These are phyloP conservation scores for Bruchidius siliquastri DNA, from an alignment of 2,888 invertebrate species.

Conservation along the genomic window DNA sequence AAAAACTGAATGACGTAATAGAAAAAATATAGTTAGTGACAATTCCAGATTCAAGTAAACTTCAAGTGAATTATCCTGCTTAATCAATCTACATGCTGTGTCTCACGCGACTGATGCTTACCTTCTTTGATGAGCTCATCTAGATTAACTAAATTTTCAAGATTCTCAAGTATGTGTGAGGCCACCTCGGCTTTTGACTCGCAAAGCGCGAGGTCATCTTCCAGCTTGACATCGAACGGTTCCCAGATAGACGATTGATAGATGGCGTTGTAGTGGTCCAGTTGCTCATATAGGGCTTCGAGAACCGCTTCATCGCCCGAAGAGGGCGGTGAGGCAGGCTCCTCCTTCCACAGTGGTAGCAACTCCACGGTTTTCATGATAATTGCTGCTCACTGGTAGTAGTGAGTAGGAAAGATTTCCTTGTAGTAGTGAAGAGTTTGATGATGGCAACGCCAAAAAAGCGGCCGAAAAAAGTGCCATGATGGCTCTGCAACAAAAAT, in stretches of 20 bases:
- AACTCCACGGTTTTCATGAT: constrained; percentile 32
- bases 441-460: constrained; percentile 57
- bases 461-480: constrained; percentile 71
- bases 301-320: constrained; percentile 35
- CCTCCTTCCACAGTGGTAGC: constrained; percentile 49
- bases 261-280: constrained; percentile 38
- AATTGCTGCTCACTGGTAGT: constrained; percentile 22
- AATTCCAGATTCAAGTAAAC: too few relatives aligned
- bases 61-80: too few relatives aligned
- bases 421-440: constrained; percentile 13
- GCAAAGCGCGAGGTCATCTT: constrained; percentile 22
- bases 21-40: too few relatives aligned
- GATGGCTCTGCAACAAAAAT: constrained; percentile 61
- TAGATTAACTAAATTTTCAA: constrained; percentile 47
- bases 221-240: constrained; percentile 39
- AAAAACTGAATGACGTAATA: too few relatives aligned
- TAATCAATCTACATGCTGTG: too few relatives aligned
- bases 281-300: neutral
- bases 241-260: constrained; percentile 37
- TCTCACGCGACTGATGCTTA: too few relatives aligned
- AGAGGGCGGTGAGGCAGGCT: constrained; percentile 52
- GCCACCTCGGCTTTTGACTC: constrained; percentile 55
- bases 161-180: constrained; percentile 60
- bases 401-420: constrained; percentile 33
- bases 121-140: constrained; percentile 65